phyloP scores from a whole-genome alignment of 2,113 vertebrate species.

The Leucopsar rothschildi region DNA sequence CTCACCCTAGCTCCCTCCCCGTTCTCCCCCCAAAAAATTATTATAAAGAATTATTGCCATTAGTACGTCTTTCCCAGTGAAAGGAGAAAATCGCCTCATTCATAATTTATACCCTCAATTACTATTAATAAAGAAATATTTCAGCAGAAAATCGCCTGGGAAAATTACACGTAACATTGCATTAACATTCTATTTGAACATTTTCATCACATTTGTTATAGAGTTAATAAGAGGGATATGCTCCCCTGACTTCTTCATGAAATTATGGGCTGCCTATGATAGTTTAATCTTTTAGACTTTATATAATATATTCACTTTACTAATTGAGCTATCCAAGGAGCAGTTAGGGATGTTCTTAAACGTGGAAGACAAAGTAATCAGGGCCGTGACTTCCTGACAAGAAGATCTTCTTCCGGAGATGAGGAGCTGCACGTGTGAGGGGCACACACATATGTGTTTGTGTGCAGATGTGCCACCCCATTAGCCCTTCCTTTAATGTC shows the following conservation, averaged over 20 bases:
- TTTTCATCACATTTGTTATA: constrained; percentile 99
- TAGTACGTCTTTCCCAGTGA: constrained; percentile 92
- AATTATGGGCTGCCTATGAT: constrained; percentile 99
- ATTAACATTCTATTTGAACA: constrained; percentile 99
- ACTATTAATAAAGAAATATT: constrained; percentile 99
- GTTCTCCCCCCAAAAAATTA: constrained; percentile 81
- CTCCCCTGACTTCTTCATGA: constrained; percentile 99
- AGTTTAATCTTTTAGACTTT: constrained; percentile 99
- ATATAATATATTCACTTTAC: constrained; percentile 98
- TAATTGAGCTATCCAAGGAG: constrained; percentile 94
- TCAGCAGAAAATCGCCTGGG: constrained; percentile 90
- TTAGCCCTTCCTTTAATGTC: neutral
- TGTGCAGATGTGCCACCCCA: neutral
- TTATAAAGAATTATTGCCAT: constrained; percentile 98
- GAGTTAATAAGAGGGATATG: constrained; percentile 99
- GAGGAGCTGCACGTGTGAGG: constrained; percentile 14
- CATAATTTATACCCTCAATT: constrained; percentile 99
- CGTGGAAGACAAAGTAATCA: constrained; percentile 77
- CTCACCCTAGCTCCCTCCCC: constrained; percentile 68
- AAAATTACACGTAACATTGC: constrained; percentile 98
- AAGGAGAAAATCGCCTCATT: constrained; percentile 95
- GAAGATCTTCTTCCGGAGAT: constrained; percentile 71
- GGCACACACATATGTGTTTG: neutral
- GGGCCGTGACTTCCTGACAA: constrained; percentile 76
- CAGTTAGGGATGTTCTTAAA: constrained; percentile 85